These are phyloP conservation scores for Poeciliopsis paucimaculata DNA, from an alignment of 2,797 vertebrate genomes.

Conservation along the genomic window DNA sequence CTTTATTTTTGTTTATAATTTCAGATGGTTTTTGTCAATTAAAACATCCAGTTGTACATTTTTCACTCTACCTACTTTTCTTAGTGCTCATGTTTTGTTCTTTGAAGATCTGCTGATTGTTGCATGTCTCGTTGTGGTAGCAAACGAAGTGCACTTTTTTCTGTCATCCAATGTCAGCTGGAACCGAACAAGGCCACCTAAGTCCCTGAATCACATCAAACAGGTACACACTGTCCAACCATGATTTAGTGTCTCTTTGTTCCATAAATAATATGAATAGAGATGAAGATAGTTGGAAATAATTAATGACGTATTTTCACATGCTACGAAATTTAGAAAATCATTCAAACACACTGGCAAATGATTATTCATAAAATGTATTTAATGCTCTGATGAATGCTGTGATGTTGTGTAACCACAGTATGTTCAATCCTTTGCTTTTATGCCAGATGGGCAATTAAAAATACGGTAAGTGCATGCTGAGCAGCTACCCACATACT, in stretches of 20 bases:
- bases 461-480: conserved; percentile 57
- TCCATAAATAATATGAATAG: neutral
- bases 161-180: neutral
- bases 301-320: too few species aligned
- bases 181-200: neutral
- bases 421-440: conserved; percentile 28
- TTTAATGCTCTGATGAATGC: conserved; percentile 40
- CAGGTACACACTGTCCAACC: neutral
- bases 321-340: conserved; percentile 14
- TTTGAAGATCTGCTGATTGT: neutral
- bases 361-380: conserved; percentile 17
- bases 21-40: neutral
- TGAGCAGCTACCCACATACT: conserved; percentile 68
- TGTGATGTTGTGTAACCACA: conserved; percentile 28
- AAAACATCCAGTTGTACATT: neutral
- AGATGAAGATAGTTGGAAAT: neutral
- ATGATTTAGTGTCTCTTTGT: neutral
- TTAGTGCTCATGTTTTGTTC: neutral
- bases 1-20: neutral
- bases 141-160: neutral
- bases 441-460: conserved; percentile 75
- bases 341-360: conserved; percentile 17
- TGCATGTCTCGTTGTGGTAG: neutral
- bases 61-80: too few species aligned
- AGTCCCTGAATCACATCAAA: neutral